phyloP scores from a whole-genome alignment of 1,140 invertebrate genomes.

The Parapsyche elsis region DNA sequence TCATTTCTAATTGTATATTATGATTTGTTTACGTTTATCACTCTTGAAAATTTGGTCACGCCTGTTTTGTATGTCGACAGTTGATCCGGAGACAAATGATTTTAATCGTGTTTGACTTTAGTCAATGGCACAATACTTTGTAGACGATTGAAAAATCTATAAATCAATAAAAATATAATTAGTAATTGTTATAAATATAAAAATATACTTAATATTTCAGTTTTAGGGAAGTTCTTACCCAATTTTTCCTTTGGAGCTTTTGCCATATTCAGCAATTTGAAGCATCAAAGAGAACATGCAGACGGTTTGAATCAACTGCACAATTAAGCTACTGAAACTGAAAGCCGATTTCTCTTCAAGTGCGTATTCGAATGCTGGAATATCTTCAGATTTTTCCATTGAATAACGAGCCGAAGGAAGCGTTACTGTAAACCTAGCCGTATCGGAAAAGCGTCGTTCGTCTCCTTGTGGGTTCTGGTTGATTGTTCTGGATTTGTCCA shows the following conservation, averaged over 20 bases:
- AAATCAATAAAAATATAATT: constrained; percentile 23
- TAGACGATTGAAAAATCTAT: constrained; percentile 24
- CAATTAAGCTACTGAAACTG: constrained; percentile 22
- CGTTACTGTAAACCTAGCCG: not conserved
- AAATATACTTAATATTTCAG: not conserved
- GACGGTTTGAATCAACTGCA: constrained; percentile 48
- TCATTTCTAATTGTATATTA: not conserved
- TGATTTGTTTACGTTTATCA: not conserved
- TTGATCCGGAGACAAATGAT: not conserved
- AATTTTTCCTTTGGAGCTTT: constrained; percentile 36
- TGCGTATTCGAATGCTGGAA: not conserved
- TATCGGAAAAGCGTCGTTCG: not conserved
- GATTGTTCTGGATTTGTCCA: not conserved
- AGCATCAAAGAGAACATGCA: constrained; percentile 47
- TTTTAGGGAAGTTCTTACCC: constrained; percentile 27
- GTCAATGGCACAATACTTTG: constrained; percentile 27
- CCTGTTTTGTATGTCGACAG: constrained; percentile 10
- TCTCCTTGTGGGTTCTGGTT: not conserved
- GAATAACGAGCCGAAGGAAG: not conserved
- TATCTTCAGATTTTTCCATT: not conserved
- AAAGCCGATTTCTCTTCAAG: not conserved
- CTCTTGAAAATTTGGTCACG: not conserved
- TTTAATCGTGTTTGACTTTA: constrained; percentile 36
- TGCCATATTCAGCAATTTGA: constrained; percentile 41
- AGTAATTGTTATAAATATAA: not conserved